Conservation (phyloP, 2,888 invertebrate species). For the Nemotelus pantherinus region DNA sequence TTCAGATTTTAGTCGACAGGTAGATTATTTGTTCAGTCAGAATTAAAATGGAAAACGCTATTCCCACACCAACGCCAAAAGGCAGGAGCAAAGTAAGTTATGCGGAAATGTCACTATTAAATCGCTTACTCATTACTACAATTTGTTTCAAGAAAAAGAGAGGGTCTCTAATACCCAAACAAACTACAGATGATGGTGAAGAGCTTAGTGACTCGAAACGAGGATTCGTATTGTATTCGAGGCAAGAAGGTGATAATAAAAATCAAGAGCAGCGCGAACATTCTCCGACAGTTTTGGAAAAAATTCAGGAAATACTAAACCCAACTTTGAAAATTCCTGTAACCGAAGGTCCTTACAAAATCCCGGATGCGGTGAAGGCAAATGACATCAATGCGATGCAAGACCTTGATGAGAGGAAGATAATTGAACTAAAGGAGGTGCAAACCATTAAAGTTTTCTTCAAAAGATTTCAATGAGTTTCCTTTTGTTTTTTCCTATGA, state of each 20-base stretch:
- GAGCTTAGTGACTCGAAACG: conserved; percentile 27
- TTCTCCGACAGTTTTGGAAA: conserved; percentile 61
- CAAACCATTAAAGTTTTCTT: conserved; percentile 34
- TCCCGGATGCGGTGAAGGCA: conserved; percentile 60
- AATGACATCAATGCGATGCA: conserved; percentile 66
- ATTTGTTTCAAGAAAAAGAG: conserved; percentile 17
- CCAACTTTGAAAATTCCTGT: conserved; percentile 61
- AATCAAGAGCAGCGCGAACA: conserved; percentile 54
- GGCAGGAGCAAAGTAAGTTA: conserved; percentile 34
- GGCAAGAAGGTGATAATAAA: neutral
- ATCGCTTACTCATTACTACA: neutral
- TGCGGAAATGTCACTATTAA: conserved; percentile 8
- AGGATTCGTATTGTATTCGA: conserved; percentile 32
- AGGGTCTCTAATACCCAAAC: conserved; percentile 2
- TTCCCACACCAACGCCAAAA: conserved; percentile 41
- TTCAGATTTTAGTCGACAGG: neutral
- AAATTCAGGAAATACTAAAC: conserved; percentile 64
- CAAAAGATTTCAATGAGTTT: no score
- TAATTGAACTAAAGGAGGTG: conserved; percentile 74
- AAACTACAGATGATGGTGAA: neutral
- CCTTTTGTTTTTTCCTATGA: no score
- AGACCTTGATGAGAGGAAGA: conserved; percentile 70
- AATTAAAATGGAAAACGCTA: conserved; percentile 43
- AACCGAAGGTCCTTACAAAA: conserved; percentile 59
- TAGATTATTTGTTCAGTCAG: neutral